Conservation (phyloP, 1,140 invertebrate species). For the Eurosta solidaginis region DNA sequence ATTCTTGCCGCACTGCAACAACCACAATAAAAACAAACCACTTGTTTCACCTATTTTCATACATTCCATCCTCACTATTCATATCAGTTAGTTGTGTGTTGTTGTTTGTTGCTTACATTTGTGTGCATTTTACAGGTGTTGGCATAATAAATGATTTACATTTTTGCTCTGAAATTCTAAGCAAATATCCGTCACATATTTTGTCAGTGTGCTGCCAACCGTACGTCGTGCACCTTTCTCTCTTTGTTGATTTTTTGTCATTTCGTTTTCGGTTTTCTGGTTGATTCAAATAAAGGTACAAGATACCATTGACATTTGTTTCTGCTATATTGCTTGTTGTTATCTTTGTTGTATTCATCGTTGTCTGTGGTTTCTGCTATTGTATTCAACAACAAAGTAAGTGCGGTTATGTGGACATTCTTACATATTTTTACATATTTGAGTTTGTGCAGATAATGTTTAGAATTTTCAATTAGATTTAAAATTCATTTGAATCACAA, state of each 20-base stretch:
- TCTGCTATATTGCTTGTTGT: background rate
- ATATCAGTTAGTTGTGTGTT: background rate
- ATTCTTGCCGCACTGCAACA: too few relatives aligned
- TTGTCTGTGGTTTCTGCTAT: background rate
- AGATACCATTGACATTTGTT: background rate
- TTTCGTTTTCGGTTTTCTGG: background rate
- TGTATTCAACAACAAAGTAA: background rate
- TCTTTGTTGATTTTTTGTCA: background rate
- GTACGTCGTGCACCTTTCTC: background rate
- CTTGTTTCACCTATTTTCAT: background rate
- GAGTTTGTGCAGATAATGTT: background rate
- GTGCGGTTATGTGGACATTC: background rate
- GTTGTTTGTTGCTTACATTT: background rate
- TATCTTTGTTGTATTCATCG: background rate
- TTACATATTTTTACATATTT: background rate
- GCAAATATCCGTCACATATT: constrained; percentile 19
- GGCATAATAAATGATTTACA: constrained; percentile 27
- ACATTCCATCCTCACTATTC: too few relatives aligned
- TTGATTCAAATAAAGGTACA: background rate
- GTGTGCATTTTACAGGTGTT: constrained; percentile 16
- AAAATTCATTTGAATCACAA: background rate
- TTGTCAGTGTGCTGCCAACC: background rate
- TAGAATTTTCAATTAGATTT: background rate
- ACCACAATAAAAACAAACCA: background rate
- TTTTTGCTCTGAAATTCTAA: constrained; percentile 16